Percentiles rank a stretch among this genome's conserved stretches.
Evolutionary conservation across 2,113 vertebrate species (phyloP).

Genomic region (Lampris incognitus): DNA sequence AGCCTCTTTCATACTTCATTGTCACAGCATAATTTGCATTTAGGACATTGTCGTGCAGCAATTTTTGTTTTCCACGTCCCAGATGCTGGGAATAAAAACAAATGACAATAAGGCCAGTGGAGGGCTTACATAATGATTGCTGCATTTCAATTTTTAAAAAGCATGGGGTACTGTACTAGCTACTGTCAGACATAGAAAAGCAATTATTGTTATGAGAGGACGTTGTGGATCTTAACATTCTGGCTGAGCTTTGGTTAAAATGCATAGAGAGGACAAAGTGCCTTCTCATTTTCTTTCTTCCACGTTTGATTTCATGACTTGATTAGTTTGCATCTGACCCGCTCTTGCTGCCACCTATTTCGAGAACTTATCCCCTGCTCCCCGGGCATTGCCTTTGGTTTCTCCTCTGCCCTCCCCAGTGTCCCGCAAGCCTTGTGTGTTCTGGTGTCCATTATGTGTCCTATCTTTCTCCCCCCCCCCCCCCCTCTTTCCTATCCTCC

Average conservation of each 20-base stretch:
- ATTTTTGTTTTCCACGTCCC: too few species aligned
- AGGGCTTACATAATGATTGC: conserved; percentile 5
- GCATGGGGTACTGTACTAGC: neutral
- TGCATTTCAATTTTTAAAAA: conserved; percentile 29
- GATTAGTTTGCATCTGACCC: conserved; percentile 47
- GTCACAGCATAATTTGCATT: conserved; percentile 25
- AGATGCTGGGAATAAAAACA: too few species aligned
- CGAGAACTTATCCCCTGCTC: conserved; percentile 35
- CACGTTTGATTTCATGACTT: conserved; percentile 22
- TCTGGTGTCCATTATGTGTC: conserved; percentile 24
- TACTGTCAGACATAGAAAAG: neutral
- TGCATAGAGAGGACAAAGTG: neutral
- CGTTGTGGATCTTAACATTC: neutral
- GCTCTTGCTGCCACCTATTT: conserved; percentile 36
- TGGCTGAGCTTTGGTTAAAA: neutral
- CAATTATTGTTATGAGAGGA: neutral
- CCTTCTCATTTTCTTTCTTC: conserved; percentile 12
- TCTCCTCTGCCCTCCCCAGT: conserved; percentile 29
- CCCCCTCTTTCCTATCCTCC: neutral
- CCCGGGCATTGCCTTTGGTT: conserved; percentile 29
- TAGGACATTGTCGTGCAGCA: neutral
- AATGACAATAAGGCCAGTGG: conserved; percentile 4
- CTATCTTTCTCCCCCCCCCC: neutral
- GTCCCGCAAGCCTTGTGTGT: conserved; percentile 14
- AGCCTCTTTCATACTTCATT: conserved; percentile 39